These are phyloP conservation scores for Dinocampus coccinellae DNA, from an alignment of 2,888 invertebrate genomes.

Conservation along the genomic window DNA sequence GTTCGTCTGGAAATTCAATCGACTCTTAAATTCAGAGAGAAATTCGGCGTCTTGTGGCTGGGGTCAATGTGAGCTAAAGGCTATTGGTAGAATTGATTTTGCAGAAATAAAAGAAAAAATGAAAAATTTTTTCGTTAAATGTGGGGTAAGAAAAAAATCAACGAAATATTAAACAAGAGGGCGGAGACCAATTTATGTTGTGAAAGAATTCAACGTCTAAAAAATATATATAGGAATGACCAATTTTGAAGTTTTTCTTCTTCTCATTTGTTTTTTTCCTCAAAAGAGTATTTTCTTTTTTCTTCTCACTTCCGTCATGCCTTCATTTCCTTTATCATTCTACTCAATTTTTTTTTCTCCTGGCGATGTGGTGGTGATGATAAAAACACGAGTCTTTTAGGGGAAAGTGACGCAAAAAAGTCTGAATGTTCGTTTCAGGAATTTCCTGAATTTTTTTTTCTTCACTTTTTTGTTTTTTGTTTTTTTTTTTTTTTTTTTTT, in stretches of 20 bases:
- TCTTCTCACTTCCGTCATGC: background rate
- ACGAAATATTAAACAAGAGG: background rate
- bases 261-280: too few relatives aligned
- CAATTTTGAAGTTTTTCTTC: background rate
- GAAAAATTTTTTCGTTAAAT: background rate
- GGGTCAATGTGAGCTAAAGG: background rate
- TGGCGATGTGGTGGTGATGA: background rate
- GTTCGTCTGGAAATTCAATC: conserved; percentile 44
- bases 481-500: background rate
- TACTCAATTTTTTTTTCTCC: background rate
- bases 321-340: background rate
- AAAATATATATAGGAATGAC: background rate
- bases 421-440: conserved; percentile 2
- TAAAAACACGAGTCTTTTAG: background rate
- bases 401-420: background rate
- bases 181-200: background rate
- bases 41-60: conserved; percentile 12
- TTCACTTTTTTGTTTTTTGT: background rate
- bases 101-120: conserved; percentile 25
- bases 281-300: background rate
- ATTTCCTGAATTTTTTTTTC: conserved; percentile 4
- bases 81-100: conserved; percentile 24
- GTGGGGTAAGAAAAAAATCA: background rate
- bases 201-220: background rate
- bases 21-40: conserved; percentile 47